Percentiles rank a stretch among this genome's conserved stretches.
phyloP scores from a whole-genome alignment of 2,888 invertebrate species.

The Phortica magna region DNA sequence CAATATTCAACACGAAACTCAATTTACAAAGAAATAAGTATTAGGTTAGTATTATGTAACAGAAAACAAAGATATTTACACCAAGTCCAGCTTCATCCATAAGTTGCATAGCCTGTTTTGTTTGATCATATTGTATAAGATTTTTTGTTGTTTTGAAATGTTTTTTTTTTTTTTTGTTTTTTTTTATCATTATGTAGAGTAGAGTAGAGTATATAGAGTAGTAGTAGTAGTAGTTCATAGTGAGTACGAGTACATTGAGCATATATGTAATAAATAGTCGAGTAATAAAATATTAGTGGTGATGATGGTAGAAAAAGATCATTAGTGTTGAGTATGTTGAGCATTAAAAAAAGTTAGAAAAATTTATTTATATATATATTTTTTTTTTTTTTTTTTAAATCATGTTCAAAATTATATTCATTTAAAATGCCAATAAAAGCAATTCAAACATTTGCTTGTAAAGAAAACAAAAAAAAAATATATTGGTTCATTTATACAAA shows the following conservation, averaged over 20 bases:
- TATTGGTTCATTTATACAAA: not conserved
- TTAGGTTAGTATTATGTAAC: slow-evolving; percentile 5
- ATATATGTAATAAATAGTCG: slow-evolving; percentile 11
- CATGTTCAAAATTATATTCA: not conserved
- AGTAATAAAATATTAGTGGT: slow-evolving; percentile 7
- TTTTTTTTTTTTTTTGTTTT: no score
- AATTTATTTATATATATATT: not conserved
- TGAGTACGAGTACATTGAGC: slow-evolving; percentile 38
- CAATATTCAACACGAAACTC: not conserved
- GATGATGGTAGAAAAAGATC: slow-evolving; percentile 20
- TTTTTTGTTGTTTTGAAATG: slow-evolving; percentile 29
- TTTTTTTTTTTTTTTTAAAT: not conserved
- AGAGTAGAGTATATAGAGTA: slow-evolving; percentile 27
- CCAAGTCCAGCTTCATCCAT: slow-evolving; percentile 93
- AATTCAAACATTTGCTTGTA: no score
- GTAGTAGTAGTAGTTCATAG: slow-evolving; percentile 5
- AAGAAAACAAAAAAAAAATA: not conserved
- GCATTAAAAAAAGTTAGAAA: slow-evolving; percentile 7
- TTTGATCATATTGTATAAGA: slow-evolving; percentile 54
- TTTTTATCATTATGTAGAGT: slow-evolving; percentile 9
- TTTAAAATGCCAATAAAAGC: not conserved
- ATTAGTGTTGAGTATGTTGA: slow-evolving; percentile 21
- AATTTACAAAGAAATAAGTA: not conserved
- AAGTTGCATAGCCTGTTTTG: slow-evolving; percentile 90
- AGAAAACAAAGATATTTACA: slow-evolving; percentile 85